A percentile compares a stretch with the other conserved stretches of the same genome.
Evolutionary conservation across 2,797 vertebrate species (phyloP).

Genomic region (Danio kyathit): DNA sequence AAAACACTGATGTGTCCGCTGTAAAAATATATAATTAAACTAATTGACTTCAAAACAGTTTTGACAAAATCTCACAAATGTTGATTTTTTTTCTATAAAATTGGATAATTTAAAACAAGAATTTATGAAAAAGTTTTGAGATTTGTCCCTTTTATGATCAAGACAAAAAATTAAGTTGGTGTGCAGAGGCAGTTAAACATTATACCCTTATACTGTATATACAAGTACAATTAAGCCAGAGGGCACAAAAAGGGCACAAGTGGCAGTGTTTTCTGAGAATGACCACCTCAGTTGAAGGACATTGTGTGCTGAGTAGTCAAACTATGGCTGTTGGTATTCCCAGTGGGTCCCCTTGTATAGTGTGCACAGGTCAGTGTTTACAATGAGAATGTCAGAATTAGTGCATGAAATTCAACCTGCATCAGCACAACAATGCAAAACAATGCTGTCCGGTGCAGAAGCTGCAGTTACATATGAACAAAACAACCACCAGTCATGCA

Average conservation of each 20-base stretch:
- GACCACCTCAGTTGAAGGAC: not conserved
- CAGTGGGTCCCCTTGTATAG: slow-evolving; percentile 1
- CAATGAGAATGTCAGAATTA: not conserved
- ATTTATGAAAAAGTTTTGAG: too few species aligned
- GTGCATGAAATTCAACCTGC: not conserved
- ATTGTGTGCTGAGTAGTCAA: slow-evolving; percentile 2
- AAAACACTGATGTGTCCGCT: too few species aligned
- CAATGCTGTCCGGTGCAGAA: not conserved
- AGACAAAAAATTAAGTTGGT: too few species aligned
- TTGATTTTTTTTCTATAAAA: too few species aligned
- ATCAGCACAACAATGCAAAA: slow-evolving; percentile 34
- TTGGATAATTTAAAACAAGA: too few species aligned
- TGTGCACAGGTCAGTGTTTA: slow-evolving; percentile 5
- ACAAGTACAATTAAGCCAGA: not conserved
- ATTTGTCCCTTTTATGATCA: too few species aligned
- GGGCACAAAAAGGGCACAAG: not conserved
- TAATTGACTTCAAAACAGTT: too few species aligned
- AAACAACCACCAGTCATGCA: not conserved
- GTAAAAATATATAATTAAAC: too few species aligned
- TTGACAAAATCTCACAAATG: too few species aligned
- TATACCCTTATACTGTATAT: too few species aligned
- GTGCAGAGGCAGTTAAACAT: too few species aligned
- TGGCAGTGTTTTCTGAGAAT: not conserved
- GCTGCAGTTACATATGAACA: not conserved
- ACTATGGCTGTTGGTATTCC: not conserved